Percentiles rank a stretch among this genome's conserved stretches.
Conservation (phyloP, 2,888 invertebrate species). For the Deroplatys truncata region DNA sequence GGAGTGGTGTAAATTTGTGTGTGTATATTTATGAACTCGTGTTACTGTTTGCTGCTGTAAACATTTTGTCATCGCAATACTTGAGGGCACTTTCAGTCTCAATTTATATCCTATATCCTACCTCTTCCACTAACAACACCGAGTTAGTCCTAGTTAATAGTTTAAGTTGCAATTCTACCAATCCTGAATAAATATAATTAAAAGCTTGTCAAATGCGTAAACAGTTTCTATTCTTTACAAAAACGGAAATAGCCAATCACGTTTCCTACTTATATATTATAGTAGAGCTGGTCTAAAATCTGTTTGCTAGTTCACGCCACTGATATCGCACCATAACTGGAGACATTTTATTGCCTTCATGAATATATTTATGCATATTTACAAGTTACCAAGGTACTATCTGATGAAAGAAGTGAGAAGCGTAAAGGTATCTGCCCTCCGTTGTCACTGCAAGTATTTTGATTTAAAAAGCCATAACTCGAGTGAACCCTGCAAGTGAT, state of each 20-base stretch:
- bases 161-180: no score
- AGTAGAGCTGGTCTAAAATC: background rate
- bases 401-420: background rate
- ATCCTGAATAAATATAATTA: no score
- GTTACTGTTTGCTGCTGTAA: no score
- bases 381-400: background rate
- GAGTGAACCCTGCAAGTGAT: background rate
- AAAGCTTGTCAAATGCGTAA: no score
- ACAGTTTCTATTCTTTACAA: background rate
- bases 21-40: no score
- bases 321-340: background rate
- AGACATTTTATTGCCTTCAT: background rate
- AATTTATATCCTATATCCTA: no score
- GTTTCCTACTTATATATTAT: background rate
- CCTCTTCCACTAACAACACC: no score
- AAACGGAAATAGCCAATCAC: background rate
- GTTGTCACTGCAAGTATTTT: background rate
- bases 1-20: no score
- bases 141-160: no score
- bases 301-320: background rate
- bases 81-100: no score
- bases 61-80: no score
- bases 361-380: background rate
- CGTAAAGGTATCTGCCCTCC: background rate
- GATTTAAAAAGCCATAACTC: background rate